Conservation (phyloP, 2,797 vertebrate species). For the Scarus forsteni region DNA sequence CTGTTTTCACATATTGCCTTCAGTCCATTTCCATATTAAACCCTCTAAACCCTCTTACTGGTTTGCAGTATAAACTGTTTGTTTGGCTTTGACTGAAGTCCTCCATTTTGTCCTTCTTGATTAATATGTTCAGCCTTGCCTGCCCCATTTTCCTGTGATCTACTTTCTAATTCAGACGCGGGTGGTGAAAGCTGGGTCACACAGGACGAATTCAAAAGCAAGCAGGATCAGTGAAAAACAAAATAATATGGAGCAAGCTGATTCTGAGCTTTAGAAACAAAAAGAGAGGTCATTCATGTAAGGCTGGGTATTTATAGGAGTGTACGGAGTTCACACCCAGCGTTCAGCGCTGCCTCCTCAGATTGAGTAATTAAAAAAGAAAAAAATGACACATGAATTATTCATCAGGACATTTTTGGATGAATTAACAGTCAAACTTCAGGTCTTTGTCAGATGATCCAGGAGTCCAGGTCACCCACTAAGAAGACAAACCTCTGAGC, state of each 20-base stretch:
- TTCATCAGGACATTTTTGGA: no score
- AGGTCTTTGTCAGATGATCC: no score
- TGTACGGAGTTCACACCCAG: no score
- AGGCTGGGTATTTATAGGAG: no score
- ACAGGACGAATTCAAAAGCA: neutral
- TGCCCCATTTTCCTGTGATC: constrained; percentile 43
- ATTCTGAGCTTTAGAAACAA: neutral
- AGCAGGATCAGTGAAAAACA: neutral
- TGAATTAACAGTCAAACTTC: no score
- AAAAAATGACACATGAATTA: no score
- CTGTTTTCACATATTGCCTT: no score
- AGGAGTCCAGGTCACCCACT: no score
- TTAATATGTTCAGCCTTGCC: neutral
- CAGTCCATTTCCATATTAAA: neutral
- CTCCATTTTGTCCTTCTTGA: neutral
- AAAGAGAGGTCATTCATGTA: no score
- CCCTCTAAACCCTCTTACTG: neutral
- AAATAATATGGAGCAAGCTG: neutral
- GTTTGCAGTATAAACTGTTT: neutral
- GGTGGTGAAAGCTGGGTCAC: constrained; percentile 13
- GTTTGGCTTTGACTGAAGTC: neutral
- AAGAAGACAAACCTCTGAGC: no score
- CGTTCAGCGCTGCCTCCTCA: no score
- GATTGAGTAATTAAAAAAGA: no score
- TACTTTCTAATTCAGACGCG: constrained; percentile 31